phyloP scores from a whole-genome alignment of 2,888 invertebrate genomes.

The Agrochola lychnidis region DNA sequence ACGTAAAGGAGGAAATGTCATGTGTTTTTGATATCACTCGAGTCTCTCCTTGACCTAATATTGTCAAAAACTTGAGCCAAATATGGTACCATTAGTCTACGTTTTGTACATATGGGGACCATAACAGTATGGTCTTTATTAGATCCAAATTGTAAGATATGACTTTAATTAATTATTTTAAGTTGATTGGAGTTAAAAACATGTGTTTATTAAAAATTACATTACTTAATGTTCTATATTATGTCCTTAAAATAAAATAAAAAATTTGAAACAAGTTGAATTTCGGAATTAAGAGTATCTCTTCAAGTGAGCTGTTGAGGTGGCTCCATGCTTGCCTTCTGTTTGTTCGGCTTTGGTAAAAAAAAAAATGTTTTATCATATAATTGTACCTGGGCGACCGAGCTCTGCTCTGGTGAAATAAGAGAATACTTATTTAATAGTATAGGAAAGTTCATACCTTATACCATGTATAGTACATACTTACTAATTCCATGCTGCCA shows the following conservation, averaged over 20 bases:
- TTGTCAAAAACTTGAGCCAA: constrained; percentile 24
- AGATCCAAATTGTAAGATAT: not conserved
- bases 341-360: not conserved
- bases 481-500: no score
- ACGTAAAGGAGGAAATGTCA: constrained; percentile 32
- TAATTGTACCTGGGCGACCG: no score
- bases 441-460: no score
- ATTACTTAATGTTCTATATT: no score
- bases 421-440: no score
- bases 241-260: no score
- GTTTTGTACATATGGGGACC: not conserved
- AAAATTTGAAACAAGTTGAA: no score
- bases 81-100: not conserved
- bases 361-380: no score
- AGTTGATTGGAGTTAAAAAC: not conserved
- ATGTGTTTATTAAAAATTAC: not conserved
- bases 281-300: not conserved
- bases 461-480: no score
- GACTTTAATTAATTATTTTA: not conserved
- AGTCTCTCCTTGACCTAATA: constrained; percentile 58
- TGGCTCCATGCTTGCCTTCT: not conserved
- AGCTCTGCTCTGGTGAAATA: no score
- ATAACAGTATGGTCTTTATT: not conserved
- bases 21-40: constrained; percentile 24
- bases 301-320: not conserved